Base-by-base conservation (phyloP, 2,797 vertebrate species). In the Crocodylus rhombifer region DNA sequence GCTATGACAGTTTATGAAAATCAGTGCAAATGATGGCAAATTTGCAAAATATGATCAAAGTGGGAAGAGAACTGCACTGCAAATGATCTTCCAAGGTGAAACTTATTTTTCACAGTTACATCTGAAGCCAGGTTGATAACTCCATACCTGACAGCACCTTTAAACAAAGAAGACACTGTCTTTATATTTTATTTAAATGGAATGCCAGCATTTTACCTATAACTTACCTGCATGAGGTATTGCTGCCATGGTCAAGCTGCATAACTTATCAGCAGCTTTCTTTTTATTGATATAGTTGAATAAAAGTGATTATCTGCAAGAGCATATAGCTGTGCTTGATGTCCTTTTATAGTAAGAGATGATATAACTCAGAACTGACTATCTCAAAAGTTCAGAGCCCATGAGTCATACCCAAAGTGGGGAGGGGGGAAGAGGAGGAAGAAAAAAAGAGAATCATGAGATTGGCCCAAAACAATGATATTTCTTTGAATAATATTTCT, bases 1-100 rank as follows among this genome's bases (percentile, higher is more conserved):
- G 51, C 36, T 91, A 36, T 25, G 57, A 30, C 60, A 91, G 85
- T 92, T 91, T 82, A 91, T 2, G 1, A 80, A 95, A 94, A 83
- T 85, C 65, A 62, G 75, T 67, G 33, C 67, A 92, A 93, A 94
- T 80, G 36, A 74, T 2, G 16, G 71, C 57, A 80, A 77, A 89
- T 92, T 89, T 83, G 30, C 58, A 55, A 86, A 90, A 65, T 30
- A 65, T 57, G 8, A 16, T 55, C 60, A 20, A 77, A 23, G 57
- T 4, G 64, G 2, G 17, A 5, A 30, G 14, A 65, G 61, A 89
- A 87, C 3, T n/a, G 8, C 26, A 62, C 25, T 65, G n/a, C 84
- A 95, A 90, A 88, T 42, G 74, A 62, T 36, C 56, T 74, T 90
- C 20, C 73, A 79, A 89, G 55, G 2, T 4, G 8, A 81, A 86